Conservation (phyloP, 2,113 vertebrate genomes). For the Aegotheles bennettii region DNA sequence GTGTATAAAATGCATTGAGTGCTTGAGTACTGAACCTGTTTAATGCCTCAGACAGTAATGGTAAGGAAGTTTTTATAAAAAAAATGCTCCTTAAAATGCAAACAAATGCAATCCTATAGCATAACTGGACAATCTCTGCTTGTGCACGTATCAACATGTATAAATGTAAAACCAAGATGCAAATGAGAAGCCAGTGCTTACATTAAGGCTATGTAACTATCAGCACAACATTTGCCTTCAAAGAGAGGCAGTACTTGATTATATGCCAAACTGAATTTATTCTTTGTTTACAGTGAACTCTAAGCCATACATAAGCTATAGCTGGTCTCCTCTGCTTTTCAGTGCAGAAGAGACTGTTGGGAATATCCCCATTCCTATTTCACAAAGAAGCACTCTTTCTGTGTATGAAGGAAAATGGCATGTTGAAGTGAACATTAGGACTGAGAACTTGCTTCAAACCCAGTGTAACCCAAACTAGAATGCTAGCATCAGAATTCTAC, state of each 20-base stretch:
- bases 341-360: neutral
- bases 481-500: neutral
- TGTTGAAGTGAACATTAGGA: neutral
- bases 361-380: neutral
- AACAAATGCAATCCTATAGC: neutral
- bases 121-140: neutral
- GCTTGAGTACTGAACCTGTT: neutral
- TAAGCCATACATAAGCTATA: neutral
- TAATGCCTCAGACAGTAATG: neutral
- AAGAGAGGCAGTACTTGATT: neutral
- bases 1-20: fast-evolving
- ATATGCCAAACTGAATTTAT: neutral
- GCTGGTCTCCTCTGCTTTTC: neutral
- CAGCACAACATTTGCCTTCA: neutral
- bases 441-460: neutral
- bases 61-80: neutral
- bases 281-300: neutral
- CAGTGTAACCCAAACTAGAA: neutral
- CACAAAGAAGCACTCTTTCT: neutral
- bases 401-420: neutral
- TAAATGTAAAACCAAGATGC: neutral
- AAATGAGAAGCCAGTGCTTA: neutral
- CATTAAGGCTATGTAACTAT: neutral
- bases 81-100: neutral
- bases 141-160: neutral